A percentile compares a stretch with the other conserved stretches of the same genome.
These are phyloP conservation scores for Leptinotarsa undecemlineata DNA, from an alignment of 1,140 invertebrate genomes.

Conservation along the genomic window DNA sequence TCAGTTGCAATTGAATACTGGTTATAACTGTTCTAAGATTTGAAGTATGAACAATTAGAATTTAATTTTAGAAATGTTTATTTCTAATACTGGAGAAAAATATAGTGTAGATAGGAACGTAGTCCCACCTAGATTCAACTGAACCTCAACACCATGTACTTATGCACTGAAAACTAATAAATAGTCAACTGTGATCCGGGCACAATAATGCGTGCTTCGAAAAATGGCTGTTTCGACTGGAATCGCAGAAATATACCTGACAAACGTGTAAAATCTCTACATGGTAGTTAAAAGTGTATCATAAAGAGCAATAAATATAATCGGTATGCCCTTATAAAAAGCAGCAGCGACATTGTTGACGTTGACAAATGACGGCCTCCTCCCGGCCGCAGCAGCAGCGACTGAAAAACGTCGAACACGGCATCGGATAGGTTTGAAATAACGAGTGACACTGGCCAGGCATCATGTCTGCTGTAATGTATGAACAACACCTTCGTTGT, in stretches of 20 bases:
- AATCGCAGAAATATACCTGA: background rate
- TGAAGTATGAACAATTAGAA: too few species aligned
- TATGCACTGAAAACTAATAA: too few species aligned
- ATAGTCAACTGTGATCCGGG: background rate
- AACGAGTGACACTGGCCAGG: conserved; percentile 34
- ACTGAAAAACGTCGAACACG: conserved; percentile 13
- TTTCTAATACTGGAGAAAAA: too few species aligned
- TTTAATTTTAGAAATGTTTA: too few species aligned
- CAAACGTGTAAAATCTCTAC: conserved; percentile 24
- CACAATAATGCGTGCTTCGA: conserved; percentile 1
- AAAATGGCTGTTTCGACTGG: background rate
- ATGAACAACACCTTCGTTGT: conserved; percentile 52
- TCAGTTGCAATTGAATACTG: too few species aligned
- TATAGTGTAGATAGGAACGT: too few species aligned
- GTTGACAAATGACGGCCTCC: conserved; percentile 23
- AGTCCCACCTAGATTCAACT: too few species aligned
- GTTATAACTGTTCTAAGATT: too few species aligned
- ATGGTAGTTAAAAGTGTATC: conserved; percentile 28
- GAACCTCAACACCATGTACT: too few species aligned
- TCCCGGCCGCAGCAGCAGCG: background rate
- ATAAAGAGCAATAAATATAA: conserved; percentile 24
- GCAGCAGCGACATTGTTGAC: conserved; percentile 20
- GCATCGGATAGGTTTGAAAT: conserved; percentile 36
- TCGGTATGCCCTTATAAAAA: conserved; percentile 29
- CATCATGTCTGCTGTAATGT: conserved; percentile 48